Conservation (phyloP, 1,140 invertebrate species). For the Antheraea pernyi region DNA sequence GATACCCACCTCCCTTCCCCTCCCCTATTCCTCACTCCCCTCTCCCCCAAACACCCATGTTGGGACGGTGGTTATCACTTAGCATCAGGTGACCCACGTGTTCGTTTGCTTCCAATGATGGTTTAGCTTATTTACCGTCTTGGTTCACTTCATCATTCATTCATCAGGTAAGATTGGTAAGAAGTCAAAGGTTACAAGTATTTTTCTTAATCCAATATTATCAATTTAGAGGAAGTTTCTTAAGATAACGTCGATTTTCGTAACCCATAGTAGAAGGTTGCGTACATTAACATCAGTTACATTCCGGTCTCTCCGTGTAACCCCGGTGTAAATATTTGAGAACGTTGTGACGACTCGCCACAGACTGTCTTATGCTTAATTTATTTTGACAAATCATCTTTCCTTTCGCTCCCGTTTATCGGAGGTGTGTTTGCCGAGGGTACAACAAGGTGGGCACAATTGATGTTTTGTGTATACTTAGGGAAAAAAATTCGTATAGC, state of each 20-base stretch:
- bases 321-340: constrained; percentile 68
- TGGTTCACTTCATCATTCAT: too few relatives aligned
- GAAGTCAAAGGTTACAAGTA: too few relatives aligned
- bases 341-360: constrained; percentile 49
- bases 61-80: too few relatives aligned
- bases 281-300: constrained; percentile 48
- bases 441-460: neutral
- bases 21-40: too few relatives aligned
- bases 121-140: too few relatives aligned
- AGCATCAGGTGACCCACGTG: too few relatives aligned
- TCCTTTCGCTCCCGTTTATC: constrained; percentile 34
- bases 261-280: constrained; percentile 30
- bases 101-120: too few relatives aligned
- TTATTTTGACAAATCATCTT: constrained; percentile 76
- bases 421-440: constrained; percentile 42
- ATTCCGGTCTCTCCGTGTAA: constrained; percentile 30
- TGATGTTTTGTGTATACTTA: constrained; percentile 7
- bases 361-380: constrained; percentile 70
- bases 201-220: too few relatives aligned
- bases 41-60: too few relatives aligned
- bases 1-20: too few relatives aligned
- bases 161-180: too few relatives aligned
- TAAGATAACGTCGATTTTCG: constrained; percentile 19
- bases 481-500: neutral
- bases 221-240: neutral